phyloP scores from a whole-genome alignment of 2,888 invertebrate species.

The Hypolimnas misippus region DNA sequence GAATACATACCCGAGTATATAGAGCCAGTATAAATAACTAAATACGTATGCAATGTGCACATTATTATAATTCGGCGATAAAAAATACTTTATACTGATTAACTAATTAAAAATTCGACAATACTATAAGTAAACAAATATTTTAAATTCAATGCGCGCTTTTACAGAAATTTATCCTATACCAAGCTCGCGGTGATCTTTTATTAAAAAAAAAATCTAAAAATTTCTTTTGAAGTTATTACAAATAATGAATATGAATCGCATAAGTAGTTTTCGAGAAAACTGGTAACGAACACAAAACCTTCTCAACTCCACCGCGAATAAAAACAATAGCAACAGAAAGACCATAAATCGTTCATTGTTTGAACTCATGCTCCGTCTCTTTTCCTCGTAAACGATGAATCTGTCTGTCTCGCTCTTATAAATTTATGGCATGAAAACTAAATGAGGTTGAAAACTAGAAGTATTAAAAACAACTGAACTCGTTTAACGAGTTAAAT shows the following conservation, averaged over 20 bases:
- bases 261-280: not conserved
- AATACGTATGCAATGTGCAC: too few species aligned
- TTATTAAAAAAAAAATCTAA: too few species aligned
- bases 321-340: slow-evolving; percentile 9
- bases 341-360: slow-evolving; percentile 12
- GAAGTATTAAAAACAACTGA: not conserved
- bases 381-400: not conserved
- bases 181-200: too few species aligned
- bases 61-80: too few species aligned
- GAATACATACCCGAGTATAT: too few species aligned
- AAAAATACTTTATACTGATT: too few species aligned
- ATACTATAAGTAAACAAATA: too few species aligned
- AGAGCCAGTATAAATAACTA: too few species aligned
- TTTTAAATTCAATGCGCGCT: too few species aligned
- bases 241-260: not conserved
- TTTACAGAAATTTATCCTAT: too few species aligned
- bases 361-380: not conserved
- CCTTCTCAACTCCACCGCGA: not conserved
- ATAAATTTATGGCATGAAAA: not conserved
- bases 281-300: not conserved
- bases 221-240: too few species aligned
- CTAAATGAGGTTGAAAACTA: slow-evolving; percentile 5
- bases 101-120: too few species aligned
- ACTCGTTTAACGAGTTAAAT: slow-evolving; percentile 23
- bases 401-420: not conserved